Evolutionary conservation across 2,113 vertebrate genomes (phyloP).

Genomic region (Lycocorax pyrrhopterus): DNA sequence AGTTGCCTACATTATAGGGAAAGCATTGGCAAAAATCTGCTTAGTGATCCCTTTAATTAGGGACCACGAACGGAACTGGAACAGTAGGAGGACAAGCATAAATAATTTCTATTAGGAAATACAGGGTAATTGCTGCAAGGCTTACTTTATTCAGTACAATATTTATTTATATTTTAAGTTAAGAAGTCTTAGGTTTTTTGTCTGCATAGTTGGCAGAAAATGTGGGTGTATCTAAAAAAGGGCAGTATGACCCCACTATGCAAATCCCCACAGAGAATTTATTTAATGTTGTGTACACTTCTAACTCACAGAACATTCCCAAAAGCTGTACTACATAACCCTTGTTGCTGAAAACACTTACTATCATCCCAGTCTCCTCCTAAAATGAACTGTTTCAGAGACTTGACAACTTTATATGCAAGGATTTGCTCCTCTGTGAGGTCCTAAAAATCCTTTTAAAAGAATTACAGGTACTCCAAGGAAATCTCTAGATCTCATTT

Average conservation of each 20-base stretch:
- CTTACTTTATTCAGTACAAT: not conserved
- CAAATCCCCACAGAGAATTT: not conserved
- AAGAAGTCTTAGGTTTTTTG: not conserved
- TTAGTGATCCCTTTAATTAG: not conserved
- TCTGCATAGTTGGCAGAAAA: not conserved
- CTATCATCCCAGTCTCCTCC: not conserved
- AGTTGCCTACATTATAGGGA: not conserved
- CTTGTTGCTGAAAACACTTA: not conserved
- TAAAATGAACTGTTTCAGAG: not conserved
- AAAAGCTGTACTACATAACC: not conserved
- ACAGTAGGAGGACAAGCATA: not conserved
- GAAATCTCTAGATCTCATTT: constrained; percentile 9
- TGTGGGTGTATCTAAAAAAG: not conserved
- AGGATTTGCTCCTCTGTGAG: not conserved
- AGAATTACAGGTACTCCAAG: not conserved
- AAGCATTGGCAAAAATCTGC: not conserved
- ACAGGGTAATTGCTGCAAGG: not conserved
- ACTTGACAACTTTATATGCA: not conserved
- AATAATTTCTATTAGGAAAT: not conserved
- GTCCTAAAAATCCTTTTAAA: not conserved
- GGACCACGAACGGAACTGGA: not conserved
- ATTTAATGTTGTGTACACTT: not conserved
- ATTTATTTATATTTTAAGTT: not conserved
- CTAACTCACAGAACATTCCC: not conserved
- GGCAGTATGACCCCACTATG: not conserved